These are phyloP conservation scores for Eremophila alpestris DNA, from an alignment of 2,797 vertebrate genomes.

Conservation along the genomic window DNA sequence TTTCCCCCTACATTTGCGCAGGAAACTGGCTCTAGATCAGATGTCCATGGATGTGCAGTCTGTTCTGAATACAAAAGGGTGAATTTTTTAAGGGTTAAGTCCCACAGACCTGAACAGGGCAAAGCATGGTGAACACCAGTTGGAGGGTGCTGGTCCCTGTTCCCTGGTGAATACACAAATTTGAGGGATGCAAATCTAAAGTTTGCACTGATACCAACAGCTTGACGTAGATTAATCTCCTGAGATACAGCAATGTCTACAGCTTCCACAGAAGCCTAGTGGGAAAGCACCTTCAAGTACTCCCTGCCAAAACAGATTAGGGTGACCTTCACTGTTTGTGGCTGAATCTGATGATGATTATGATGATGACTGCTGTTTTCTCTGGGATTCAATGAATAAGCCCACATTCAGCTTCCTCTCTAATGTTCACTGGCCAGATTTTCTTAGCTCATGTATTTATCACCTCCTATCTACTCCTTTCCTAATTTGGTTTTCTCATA, in stretches of 20 bases:
- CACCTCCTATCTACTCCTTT: neutral
- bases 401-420: neutral
- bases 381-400: neutral
- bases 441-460: neutral
- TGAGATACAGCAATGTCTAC: neutral
- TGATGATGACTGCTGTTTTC: neutral
- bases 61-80: neutral
- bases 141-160: neutral
- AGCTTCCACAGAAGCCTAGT: neutral
- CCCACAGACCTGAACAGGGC: neutral
- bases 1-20: neutral
- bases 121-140: neutral
- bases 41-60: neutral
- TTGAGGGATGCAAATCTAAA: neutral
- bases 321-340: neutral
- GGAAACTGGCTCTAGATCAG: neutral
- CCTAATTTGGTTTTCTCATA: neutral
- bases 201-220: neutral
- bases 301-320: constrained; percentile 6
- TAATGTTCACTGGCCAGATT: neutral
- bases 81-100: neutral
- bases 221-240: neutral
- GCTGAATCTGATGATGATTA: neutral
- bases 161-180: neutral
- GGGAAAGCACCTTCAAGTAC: neutral